Conservation (phyloP, 1,140 invertebrate species). For the Diachasma alloeum region DNA sequence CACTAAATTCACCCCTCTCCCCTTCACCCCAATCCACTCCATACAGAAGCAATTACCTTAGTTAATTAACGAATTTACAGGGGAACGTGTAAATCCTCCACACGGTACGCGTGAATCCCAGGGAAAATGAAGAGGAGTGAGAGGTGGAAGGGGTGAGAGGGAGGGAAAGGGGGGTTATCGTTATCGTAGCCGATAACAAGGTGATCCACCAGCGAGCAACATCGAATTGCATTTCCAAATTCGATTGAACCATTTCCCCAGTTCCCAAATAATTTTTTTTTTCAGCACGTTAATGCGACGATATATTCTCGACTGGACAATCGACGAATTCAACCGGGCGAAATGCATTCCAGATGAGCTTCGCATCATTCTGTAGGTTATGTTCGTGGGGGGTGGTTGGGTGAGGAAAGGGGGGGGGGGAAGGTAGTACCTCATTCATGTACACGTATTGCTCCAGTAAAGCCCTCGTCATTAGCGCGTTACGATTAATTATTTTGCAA, state of each 20-base stretch:
- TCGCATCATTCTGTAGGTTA: neutral
- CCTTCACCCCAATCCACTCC: neutral
- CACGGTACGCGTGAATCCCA: slow-evolving; percentile 26
- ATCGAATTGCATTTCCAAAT: slow-evolving; percentile 35
- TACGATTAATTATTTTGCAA: slow-evolving; percentile 30
- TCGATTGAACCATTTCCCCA: slow-evolving; percentile 26
- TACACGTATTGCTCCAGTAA: neutral
- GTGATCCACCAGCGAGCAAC: slow-evolving; percentile 27
- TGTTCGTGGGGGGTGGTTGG: neutral
- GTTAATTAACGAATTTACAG: slow-evolving; percentile 62
- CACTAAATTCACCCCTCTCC: neutral
- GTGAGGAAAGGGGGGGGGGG: neutral
- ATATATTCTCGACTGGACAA: neutral
- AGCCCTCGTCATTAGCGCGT: slow-evolving; percentile 19
- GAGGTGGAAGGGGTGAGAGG: neutral
- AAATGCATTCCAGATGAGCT: slow-evolving; percentile 24
- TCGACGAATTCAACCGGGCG: slow-evolving; percentile 15
- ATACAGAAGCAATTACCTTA: slow-evolving; percentile 55
- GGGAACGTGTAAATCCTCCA: slow-evolving; percentile 45
- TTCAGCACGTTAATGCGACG: neutral
- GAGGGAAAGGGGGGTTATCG: slow-evolving; percentile 25
- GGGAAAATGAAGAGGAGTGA: slow-evolving; percentile 27
- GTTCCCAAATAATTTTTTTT: slow-evolving; percentile 10
- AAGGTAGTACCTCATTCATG: neutral
- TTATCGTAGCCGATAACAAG: slow-evolving; percentile 37